phyloP scores from a whole-genome alignment of 2,113 vertebrate species.

The Gallinago undulata region DNA sequence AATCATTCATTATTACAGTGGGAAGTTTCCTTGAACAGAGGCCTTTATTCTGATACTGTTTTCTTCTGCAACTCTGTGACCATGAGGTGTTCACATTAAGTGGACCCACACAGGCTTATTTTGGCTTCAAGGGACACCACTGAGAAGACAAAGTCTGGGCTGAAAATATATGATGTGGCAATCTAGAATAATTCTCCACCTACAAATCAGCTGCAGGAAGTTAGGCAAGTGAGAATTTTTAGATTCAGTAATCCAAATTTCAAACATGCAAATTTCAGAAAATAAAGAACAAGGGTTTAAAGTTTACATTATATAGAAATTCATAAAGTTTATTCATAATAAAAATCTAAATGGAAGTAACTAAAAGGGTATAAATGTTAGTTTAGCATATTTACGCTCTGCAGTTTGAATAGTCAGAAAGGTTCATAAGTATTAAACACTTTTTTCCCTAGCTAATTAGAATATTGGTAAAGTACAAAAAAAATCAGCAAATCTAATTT shows the following conservation, averaged over 20 bases:
- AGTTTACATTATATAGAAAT: neutral
- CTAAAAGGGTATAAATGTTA: neutral
- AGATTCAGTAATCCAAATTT: neutral
- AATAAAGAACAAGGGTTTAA: neutral
- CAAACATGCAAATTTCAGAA: neutral
- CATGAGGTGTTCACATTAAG: neutral
- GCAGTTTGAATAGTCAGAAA: neutral
- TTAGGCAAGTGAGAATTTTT: neutral
- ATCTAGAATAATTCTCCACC: neutral
- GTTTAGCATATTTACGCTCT: neutral
- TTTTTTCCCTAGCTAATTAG: neutral
- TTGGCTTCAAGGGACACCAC: neutral
- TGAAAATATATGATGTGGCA: neutral
- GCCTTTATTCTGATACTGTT: neutral
- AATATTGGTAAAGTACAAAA: neutral
- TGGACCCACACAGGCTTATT: neutral
- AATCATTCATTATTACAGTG: neutral
- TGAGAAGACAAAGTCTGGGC: neutral
- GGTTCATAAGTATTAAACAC: neutral
- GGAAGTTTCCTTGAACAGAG: neutral
- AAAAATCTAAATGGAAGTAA: neutral
- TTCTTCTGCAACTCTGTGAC: neutral
- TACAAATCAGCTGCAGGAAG: neutral
- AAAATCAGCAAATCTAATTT: neutral
- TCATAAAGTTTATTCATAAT: neutral